Evolutionary conservation across 2,113 vertebrate genomes (phyloP).

Genomic region (Tetrao urogallus): DNA sequence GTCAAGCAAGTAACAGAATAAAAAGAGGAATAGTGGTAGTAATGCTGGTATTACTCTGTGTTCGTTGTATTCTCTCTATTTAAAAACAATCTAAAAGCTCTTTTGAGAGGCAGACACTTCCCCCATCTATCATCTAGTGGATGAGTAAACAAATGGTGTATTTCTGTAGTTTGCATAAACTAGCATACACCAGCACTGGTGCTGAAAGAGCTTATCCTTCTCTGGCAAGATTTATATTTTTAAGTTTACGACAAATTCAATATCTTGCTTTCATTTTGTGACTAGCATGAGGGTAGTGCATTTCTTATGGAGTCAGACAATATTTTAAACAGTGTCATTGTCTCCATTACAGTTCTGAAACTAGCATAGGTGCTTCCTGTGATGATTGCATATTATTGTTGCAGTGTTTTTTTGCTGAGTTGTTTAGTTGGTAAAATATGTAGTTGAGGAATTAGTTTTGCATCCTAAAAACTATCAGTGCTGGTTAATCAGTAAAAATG

Average conservation of each 20-base stretch:
- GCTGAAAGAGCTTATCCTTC: neutral
- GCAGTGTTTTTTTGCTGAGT: neutral
- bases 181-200: neutral
- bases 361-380: neutral
- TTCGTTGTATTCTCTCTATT: no score
- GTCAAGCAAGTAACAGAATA: no score
- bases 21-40: no score
- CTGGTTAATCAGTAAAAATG: neutral
- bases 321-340: neutral
- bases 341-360: neutral
- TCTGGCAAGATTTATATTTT: neutral
- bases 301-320: neutral
- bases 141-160: neutral
- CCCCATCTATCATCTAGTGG: neutral
- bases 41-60: no score
- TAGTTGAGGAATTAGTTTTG: neutral
- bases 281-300: no score
- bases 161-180: neutral
- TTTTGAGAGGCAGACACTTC: no score
- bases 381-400: constrained; percentile 1
- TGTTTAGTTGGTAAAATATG: neutral
- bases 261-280: neutral
- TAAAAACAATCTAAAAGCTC: no score
- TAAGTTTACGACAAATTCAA: neutral
- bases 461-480: neutral